phyloP scores from a whole-genome alignment of 1,140 invertebrate species.

The Battus philenor region DNA sequence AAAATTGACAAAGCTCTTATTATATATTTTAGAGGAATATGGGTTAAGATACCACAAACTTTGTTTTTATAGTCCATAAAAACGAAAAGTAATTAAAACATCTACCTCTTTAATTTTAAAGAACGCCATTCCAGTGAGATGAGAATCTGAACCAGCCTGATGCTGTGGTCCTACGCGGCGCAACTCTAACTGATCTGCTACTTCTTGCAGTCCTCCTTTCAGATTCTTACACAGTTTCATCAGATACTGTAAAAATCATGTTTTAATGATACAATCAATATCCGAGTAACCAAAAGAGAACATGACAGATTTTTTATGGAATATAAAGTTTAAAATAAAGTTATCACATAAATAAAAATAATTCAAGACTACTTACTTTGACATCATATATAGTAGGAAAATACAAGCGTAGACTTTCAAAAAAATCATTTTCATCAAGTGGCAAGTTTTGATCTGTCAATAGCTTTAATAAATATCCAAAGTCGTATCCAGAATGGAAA shows the following conservation, averaged over 20 bases:
- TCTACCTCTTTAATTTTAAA: constrained; percentile 98
- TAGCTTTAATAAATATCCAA: constrained; percentile 97
- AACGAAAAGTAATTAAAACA: too few relatives aligned
- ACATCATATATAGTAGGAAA: constrained; percentile 99
- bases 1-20: too few relatives aligned
- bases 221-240: constrained; percentile 99
- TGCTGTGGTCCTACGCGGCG: constrained; percentile 96
- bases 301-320: too few relatives aligned
- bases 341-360: background rate
- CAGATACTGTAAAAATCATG: constrained; percentile 83
- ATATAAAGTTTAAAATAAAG: too few relatives aligned
- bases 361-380: constrained; percentile 78
- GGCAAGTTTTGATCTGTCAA: constrained; percentile 94
- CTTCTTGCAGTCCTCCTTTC: constrained; percentile 97
- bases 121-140: constrained; percentile 98
- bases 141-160: constrained; percentile 98
- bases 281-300: too few relatives aligned
- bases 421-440: constrained; percentile 95
- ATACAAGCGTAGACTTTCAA: constrained; percentile 93
- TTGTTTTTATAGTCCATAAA: too few relatives aligned
- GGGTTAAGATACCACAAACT: too few relatives aligned
- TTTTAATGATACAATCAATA: background rate
- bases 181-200: constrained; percentile 93
- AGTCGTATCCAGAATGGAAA: constrained; percentile 98
- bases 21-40: too few relatives aligned